A percentile compares a stretch with the other conserved stretches of the same genome.
Conservation (phyloP, 2,113 vertebrate genomes). For the Nicator chloris region DNA sequence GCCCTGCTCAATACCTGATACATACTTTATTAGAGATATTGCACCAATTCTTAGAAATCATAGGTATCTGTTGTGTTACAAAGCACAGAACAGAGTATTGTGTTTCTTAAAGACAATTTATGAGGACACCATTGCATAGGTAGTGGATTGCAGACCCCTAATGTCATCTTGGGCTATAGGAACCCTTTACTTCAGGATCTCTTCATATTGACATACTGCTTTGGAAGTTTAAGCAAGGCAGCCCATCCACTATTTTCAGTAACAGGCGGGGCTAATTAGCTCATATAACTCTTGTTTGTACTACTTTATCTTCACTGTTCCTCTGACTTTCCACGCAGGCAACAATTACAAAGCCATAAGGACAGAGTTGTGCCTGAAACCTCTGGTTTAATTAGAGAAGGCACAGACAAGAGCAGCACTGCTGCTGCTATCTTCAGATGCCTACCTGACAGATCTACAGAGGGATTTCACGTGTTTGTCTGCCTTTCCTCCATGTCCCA, state of each 20-base stretch:
- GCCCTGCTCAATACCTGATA: not conserved
- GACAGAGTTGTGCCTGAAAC: slow-evolving; percentile 37
- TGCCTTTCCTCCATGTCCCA: not conserved
- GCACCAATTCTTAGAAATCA: not conserved
- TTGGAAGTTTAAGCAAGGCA: not conserved
- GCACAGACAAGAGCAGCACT: not conserved
- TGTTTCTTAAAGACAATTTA: not conserved
- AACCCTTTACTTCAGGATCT: not conserved
- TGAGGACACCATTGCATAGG: not conserved
- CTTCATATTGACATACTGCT: not conserved
- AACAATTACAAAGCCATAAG: not conserved
- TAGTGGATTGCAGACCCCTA: not conserved
- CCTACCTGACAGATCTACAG: not conserved
- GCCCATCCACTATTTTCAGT: not conserved
- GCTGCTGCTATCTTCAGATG: not conserved
- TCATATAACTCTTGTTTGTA: not conserved
- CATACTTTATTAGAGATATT: not conserved
- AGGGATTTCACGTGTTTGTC: not conserved
- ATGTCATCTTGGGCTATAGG: not conserved
- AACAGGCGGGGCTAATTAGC: slow-evolving; percentile 29
- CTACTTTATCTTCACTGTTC: slow-evolving; percentile 25
- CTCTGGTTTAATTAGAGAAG: slow-evolving; percentile 14
- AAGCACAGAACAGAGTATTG: not conserved
- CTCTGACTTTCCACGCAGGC: not conserved
- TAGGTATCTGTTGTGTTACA: rapidly evolving